A percentile compares a stretch with the other conserved stretches of the same genome.
Conservation (phyloP, 1,140 invertebrate species). For the Akabosia matsudoensis region DNA sequence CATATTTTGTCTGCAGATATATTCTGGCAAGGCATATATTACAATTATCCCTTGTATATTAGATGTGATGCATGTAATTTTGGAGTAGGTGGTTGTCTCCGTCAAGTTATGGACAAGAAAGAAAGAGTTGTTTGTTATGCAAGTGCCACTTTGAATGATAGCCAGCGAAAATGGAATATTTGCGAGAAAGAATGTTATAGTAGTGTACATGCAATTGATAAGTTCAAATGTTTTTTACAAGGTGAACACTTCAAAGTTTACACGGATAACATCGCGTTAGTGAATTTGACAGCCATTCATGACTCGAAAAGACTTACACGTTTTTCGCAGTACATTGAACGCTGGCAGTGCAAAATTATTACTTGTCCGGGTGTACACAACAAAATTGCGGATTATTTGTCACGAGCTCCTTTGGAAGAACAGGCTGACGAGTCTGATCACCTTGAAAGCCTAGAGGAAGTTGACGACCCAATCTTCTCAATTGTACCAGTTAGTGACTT, state of each 20-base stretch:
- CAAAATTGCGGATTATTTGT: slow-evolving; percentile 32
- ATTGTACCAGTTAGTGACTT: background rate
- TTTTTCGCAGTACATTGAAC: slow-evolving; percentile 41
- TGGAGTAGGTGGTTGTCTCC: slow-evolving; percentile 30
- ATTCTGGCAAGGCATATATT: slow-evolving; percentile 32
- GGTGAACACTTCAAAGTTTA: slow-evolving; percentile 34
- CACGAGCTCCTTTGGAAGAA: slow-evolving; percentile 32
- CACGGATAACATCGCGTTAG: slow-evolving; percentile 36
- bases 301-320: slow-evolving; percentile 17
- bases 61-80: slow-evolving; percentile 29
- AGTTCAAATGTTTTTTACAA: slow-evolving; percentile 33
- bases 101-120: slow-evolving; percentile 14
- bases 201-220: slow-evolving; percentile 30
- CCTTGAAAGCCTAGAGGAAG: background rate
- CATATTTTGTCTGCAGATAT: background rate
- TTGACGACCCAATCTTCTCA: background rate
- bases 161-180: background rate
- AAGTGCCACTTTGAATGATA: slow-evolving; percentile 26
- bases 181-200: slow-evolving; percentile 33
- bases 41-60: slow-evolving; percentile 31
- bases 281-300: slow-evolving; percentile 17
- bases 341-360: slow-evolving; percentile 38
- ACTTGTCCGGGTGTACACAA: slow-evolving; percentile 49
- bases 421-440: slow-evolving; percentile 26
- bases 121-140: slow-evolving; percentile 25